Evolutionary conservation across 2,113 vertebrate genomes (phyloP), one percentile per base, ranked within the genome.

Genomic region (Lamprotornis superbus): DNA sequence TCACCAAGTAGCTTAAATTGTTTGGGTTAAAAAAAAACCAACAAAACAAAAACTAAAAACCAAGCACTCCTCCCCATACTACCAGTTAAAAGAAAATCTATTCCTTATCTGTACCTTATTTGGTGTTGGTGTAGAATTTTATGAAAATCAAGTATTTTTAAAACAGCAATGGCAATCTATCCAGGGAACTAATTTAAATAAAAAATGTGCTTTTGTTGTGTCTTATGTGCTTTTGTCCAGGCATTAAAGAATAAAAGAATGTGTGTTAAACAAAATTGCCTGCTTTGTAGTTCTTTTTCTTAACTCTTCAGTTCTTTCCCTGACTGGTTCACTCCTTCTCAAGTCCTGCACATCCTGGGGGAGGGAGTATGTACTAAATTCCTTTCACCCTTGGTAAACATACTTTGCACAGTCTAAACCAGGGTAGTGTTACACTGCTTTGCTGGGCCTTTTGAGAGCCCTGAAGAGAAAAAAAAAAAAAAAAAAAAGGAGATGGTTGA

Each of bases 381-480:
- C 96, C 88, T 97, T 96, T 95, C 94, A 89, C 86, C 44, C 86
- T 95, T 93, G 80, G 95, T 96, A 97, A 97, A 96, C 92, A 97
- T 88, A 88, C 90, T 93, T 95, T 87, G 57, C 83, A 90, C 90
- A 92, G 55, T 92, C 90, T 96, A 73, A 96, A 96, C 8, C 53
- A 90, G 92, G 31, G 60, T 94, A 92, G 16, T 82, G 40, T 97
- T 96, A 90, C 95, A 87, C 44, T 75, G 76, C 24, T 80, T 89
- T 90, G 39, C 59, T 1, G 27, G 69, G 70, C n/a, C 25, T 39
- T 93, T 93, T 80, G 1, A 83, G 40, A 89, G 46, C 46, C 42
- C 60, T 86, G 52, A 56, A 77, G 27, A 30, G 5, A 12, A 68
- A 47, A 7, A 25, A 8, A 14, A 12, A 15, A 15, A 8, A 12